Base-by-base conservation (phyloP, 2,888 invertebrate species). In the Sminthurides aquaticus region DNA sequence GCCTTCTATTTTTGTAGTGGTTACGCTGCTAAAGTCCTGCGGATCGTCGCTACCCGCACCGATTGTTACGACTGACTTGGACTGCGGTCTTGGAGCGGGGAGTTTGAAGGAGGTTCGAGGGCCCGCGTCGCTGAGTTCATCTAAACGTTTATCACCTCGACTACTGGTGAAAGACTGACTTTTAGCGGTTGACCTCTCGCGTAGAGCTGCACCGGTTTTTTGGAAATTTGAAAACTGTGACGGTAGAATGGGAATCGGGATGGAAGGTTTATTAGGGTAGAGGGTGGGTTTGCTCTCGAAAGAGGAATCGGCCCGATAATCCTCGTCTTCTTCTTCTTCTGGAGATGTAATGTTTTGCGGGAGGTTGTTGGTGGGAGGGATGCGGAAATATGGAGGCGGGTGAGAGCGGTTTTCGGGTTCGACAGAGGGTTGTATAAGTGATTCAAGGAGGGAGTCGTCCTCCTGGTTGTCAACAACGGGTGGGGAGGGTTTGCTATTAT, bases 31-130 rank as follows among this genome's bases (percentile, higher is more conserved):
- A 5, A n/a, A 49, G 3, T 28, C 20, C 2, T 15, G 52, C 8
- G n/a, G 22, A 3, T 63, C 62, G 57, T 66, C 57, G 3, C 57
- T 27, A 20, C 60, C 60, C 5, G 8, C 11, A 43, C 69, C 70
- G 59, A 74, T 74, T 3, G 64, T 72, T 1, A 74, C 72, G 28
- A 74, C 65, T 5, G 72, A 71, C 61, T 71, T 74, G 18, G 71
- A 64, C 2, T 63, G 57, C 20, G 48, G n/a, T 2, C 24, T 55
- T 3, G 8, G 15, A 22, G 18, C 5, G 20, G 52, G 18, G 5
- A 20, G 8, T 54, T 60, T 11, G 11, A 27, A 3, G 27, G n/a
- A 20, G 11, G 60, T 34, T n/a, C 52, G 43, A n/a, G n/a, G n/a
- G n/a, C n/a, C n/a, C n/a, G n/a, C n/a, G 18, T 63, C 62, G 62